Percentiles rank a stretch among this genome's conserved stretches.
phyloP scores from a whole-genome alignment of 2,888 invertebrate species.

The Brachyopa scutellaris region DNA sequence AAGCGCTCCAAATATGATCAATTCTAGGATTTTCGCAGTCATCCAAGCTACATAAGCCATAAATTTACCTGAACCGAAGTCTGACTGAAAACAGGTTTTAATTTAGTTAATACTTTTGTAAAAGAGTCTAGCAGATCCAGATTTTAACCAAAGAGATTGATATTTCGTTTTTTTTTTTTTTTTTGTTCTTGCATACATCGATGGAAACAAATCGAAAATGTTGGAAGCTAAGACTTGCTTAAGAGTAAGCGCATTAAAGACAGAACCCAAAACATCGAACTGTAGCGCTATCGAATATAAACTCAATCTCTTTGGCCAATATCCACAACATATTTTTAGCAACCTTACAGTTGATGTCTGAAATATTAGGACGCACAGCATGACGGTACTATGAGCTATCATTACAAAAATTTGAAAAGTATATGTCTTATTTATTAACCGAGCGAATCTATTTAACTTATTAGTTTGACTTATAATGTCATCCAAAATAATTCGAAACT shows the following conservation, averaged over 20 bases:
- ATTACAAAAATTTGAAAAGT: slow-evolving; percentile 77
- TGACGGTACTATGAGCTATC: slow-evolving; percentile 75
- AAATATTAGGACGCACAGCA: slow-evolving; percentile 74
- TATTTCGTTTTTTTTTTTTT: too few relatives aligned
- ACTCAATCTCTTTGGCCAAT: too few relatives aligned
- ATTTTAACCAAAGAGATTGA: too few relatives aligned
- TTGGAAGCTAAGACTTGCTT: too few relatives aligned
- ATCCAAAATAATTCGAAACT: slow-evolving; percentile 72
- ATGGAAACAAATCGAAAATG: too few relatives aligned
- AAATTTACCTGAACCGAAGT: slow-evolving; percentile 52
- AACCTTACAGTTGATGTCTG: slow-evolving; percentile 26
- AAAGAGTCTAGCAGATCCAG: too few relatives aligned
- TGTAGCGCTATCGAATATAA: too few relatives aligned
- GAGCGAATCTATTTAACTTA: slow-evolving; percentile 75
- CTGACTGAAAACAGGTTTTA: slow-evolving; percentile 5
- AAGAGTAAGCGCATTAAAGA: too few relatives aligned
- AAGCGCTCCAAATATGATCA: slow-evolving; percentile 73
- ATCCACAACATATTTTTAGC: too few relatives aligned
- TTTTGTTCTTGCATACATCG: too few relatives aligned
- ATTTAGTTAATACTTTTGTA: too few relatives aligned
- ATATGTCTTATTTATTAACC: slow-evolving; percentile 74
- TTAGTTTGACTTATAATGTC: slow-evolving; percentile 74
- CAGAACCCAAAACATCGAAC: too few relatives aligned
- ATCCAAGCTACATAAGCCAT: slow-evolving; percentile 73
- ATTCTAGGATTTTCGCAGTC: slow-evolving; percentile 69